These are phyloP conservation scores for Malurus leucopterus DNA, from an alignment of 2,797 vertebrate species.

Conservation along the genomic window DNA sequence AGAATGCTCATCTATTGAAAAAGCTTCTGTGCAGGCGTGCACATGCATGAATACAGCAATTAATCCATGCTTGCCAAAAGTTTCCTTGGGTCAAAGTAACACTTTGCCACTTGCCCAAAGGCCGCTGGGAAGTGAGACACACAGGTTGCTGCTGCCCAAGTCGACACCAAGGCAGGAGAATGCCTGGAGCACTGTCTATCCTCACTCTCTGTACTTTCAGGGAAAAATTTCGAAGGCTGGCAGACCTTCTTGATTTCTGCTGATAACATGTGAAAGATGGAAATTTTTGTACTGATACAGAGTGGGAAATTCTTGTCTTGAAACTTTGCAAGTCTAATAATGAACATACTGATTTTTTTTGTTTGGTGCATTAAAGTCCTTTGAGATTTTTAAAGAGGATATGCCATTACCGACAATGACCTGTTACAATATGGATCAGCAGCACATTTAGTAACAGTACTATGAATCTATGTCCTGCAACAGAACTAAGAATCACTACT, in stretches of 20 bases:
- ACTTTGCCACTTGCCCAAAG: background rate
- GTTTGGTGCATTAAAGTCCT: background rate
- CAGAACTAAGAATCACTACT: background rate
- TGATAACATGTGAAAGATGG: background rate
- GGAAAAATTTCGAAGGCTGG: background rate
- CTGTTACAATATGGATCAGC: background rate
- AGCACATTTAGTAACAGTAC: background rate
- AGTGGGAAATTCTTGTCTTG: background rate
- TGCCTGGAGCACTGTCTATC: background rate
- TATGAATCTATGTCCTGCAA: background rate
- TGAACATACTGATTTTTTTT: background rate
- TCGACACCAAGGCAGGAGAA: background rate
- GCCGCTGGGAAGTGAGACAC: background rate
- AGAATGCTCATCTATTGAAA: background rate
- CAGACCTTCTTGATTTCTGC: background rate
- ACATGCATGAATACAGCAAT: background rate
- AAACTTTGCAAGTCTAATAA: background rate
- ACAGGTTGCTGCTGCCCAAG: background rate
- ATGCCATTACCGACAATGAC: background rate
- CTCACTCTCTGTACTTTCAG: background rate
- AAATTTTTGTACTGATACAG: background rate
- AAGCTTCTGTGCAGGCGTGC: background rate
- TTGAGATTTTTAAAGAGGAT: background rate
- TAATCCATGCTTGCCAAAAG: background rate
- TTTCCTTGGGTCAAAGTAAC: background rate